Percentiles rank a stretch among this genome's conserved stretches.
phyloP scores from a whole-genome alignment of 1,140 invertebrate genomes.

The Drosophila pandora region DNA sequence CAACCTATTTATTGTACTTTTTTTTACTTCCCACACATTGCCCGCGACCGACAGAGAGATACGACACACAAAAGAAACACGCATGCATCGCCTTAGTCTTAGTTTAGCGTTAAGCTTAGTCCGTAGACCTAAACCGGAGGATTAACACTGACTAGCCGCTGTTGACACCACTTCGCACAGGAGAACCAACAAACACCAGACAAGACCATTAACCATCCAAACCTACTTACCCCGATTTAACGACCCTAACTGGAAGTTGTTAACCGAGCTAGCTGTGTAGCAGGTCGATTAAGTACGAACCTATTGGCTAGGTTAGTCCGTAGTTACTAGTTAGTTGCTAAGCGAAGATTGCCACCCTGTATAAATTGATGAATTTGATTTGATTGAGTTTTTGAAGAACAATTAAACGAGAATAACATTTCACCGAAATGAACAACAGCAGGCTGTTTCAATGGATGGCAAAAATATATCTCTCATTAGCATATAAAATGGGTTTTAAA shows the following conservation, averaged over 20 bases:
- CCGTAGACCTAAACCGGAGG: constrained; percentile 26
- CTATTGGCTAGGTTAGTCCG: constrained; percentile 27
- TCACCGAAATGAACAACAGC: not conserved
- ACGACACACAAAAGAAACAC: constrained; percentile 17
- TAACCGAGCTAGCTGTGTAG: constrained; percentile 11
- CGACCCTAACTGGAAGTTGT: constrained; percentile 1
- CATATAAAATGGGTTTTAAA: too few relatives aligned
- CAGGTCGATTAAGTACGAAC: constrained; percentile 33
- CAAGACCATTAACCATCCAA: not conserved
- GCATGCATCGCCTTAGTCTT: constrained; percentile 35
- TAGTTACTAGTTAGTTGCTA: constrained; percentile 37
- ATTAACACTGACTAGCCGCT: constrained; percentile 42
- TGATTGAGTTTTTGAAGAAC: constrained; percentile 23
- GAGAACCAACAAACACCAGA: constrained; percentile 6
- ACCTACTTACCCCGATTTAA: not conserved
- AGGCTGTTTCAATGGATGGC: not conserved
- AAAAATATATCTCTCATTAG: not conserved
- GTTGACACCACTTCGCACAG: constrained; percentile 36
- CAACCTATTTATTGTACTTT: constrained; percentile 76
- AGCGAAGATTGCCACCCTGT: constrained; percentile 30
- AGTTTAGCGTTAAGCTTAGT: constrained; percentile 28
- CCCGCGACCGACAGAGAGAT: constrained; percentile 11
- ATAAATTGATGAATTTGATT: constrained; percentile 44
- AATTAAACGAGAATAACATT: constrained; percentile 31
- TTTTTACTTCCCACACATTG: constrained; percentile 54